Evolutionary conservation across 30 jellyfish, hydroid and myxozoan genomes (phyloP), one percentile per base, ranked within the genome.

Genomic region (Clytia hemisphaerica): DNA sequence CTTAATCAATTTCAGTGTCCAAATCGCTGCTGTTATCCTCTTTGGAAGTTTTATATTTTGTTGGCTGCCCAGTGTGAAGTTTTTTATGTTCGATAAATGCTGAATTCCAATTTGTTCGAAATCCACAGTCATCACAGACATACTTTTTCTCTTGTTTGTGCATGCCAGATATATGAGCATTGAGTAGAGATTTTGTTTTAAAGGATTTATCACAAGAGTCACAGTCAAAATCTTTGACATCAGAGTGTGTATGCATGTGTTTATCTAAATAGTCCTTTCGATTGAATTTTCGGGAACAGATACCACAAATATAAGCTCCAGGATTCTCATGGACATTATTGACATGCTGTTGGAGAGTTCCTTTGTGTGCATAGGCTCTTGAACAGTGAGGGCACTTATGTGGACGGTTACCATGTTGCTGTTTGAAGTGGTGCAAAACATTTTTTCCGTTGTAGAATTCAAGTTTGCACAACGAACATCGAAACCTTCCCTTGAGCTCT

Each of bases 401-500:
- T 26, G 25, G 25, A 22, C 70, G 37, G 25, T 57, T 2, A 16
- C 44, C 44, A 31, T 57, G 70, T 57, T 26, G 25, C 70, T 57
- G 70, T 33, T 22, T 57, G 19, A 21, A 22, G 30, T 57, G 70
- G 30, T 22, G 53, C 19, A 22, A 38, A 22, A 57, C 19, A 9
- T 15, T 22, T 22, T 31, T 9, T 45, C 16, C 19, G 16, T 28
- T 45, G 30, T 45, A 22, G 70, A 57, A 57, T n/a, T 6, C 30
- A n/a, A 57, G 30, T 38, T 57, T 1, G 30, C 70, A 57, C 51
- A 22, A 45, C 16, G 19, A 22, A 22, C 70, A 57, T 22, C 70
- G 70, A 57, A 57, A 22, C 30, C 30, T 28, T 22, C 30, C 1
- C 34, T 37, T 69, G 81, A 45, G 81, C 81, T 69, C 81, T 44